phyloP scores from a whole-genome alignment of 2,797 vertebrate genomes.

The Odontamblyopus rebecca region DNA sequence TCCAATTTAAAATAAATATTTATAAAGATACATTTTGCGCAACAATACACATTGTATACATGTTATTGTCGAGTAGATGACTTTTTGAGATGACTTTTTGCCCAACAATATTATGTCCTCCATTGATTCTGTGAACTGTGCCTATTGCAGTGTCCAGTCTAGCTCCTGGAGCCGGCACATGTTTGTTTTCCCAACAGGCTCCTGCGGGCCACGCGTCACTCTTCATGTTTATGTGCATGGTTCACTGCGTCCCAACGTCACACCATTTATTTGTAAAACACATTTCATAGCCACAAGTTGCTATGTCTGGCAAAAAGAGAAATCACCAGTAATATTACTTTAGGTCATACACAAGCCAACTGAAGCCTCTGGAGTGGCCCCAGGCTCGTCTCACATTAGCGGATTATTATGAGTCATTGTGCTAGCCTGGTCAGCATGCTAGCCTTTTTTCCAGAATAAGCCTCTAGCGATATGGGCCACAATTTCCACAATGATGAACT shows the following conservation, averaged over 20 bases:
- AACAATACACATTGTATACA: not conserved
- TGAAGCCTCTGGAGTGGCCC: constrained; percentile 17
- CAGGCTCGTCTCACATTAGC: constrained; percentile 7
- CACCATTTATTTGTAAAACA: constrained; percentile 74
- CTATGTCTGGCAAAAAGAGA: constrained; percentile 16
- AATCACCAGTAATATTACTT: constrained; percentile 22
- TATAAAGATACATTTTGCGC: not conserved
- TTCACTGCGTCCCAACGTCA: constrained; percentile 66
- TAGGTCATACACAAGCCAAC: constrained; percentile 22
- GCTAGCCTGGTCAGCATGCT: not conserved
- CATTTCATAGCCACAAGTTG: constrained; percentile 46
- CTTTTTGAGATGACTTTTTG: constrained; percentile 5
- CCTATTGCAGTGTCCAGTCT: constrained; percentile 15
- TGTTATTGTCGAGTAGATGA: not conserved
- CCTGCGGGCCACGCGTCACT: constrained; percentile 70
- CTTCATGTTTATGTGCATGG: constrained; percentile 69
- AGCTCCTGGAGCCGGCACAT: constrained; percentile 31
- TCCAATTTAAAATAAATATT: not conserved
- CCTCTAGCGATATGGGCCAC: not conserved
- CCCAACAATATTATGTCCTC: not conserved
- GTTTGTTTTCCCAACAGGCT: constrained; percentile 73
- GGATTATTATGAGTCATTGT: not conserved
- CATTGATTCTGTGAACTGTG: not conserved
- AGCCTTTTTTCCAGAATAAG: not conserved
- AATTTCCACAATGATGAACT: not conserved